A percentile compares a stretch with the other conserved stretches of the same genome.
Conservation (phyloP, 2,797 vertebrate species). For the Darevskia nairensis region DNA sequence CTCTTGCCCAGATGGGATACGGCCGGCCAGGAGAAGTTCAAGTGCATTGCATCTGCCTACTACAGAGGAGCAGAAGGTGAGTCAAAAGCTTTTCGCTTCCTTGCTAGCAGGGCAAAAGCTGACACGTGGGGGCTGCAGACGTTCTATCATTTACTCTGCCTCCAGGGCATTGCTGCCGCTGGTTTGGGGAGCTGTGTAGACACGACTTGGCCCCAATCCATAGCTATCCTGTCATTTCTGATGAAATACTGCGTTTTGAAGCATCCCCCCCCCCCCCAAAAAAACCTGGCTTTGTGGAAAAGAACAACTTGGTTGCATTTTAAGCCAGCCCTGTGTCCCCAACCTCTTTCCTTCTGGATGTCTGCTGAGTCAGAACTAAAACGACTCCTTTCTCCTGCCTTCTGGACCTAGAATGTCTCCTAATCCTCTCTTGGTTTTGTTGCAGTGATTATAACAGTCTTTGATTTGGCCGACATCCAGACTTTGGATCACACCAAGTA, state of each 20-base stretch:
- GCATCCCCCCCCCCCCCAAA: too few species aligned
- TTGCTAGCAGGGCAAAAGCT: background rate
- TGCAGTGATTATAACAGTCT: conserved; percentile 89
- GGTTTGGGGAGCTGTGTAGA: too few species aligned
- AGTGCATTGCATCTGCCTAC: conserved; percentile 92
- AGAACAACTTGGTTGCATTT: too few species aligned
- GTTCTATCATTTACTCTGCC: background rate
- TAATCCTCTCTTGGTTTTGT: conserved; percentile 40
- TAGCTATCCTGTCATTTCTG: too few species aligned
- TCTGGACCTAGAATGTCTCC: conserved; percentile 16
- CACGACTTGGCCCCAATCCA: too few species aligned
- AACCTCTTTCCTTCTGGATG: too few species aligned
- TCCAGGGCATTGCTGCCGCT: background rate
- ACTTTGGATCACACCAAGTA: conserved; percentile 89
- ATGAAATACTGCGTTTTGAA: too few species aligned
- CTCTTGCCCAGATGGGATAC: conserved; percentile 89
- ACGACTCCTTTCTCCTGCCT: background rate
- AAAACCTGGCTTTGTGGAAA: too few species aligned
- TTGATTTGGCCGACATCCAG: conserved; percentile 90
- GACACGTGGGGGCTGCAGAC: too few species aligned
- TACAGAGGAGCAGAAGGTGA: conserved; percentile 92
- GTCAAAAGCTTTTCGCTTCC: conserved; percentile 41
- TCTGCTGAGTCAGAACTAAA: too few species aligned
- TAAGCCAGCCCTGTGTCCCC: too few species aligned
- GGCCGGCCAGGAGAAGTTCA: conserved; percentile 95